These are phyloP conservation scores for Myripristis murdjan DNA, from an alignment of 2,797 vertebrate species.

Conservation along the genomic window DNA sequence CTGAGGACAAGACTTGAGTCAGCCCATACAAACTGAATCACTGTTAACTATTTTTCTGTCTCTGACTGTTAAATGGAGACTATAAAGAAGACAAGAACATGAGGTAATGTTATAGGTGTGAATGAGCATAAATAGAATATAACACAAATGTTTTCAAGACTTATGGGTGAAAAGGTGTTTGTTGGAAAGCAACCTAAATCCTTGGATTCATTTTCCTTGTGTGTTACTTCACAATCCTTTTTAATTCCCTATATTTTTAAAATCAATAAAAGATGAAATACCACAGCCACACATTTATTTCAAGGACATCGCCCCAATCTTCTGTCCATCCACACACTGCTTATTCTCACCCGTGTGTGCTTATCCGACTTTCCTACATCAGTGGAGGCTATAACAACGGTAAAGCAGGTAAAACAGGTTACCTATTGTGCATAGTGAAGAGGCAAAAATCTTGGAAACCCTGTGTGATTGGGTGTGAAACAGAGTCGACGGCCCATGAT, in stretches of 20 bases:
- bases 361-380: conserved; percentile 7
- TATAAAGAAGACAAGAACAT: not conserved
- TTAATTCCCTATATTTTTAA: not conserved
- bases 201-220: not conserved
- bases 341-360: not conserved
- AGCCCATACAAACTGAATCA: conserved; percentile 24
- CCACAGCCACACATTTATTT: not conserved
- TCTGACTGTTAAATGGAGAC: conserved; percentile 10
- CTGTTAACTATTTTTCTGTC: not conserved
- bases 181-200: not conserved
- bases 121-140: not conserved
- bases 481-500: not conserved
- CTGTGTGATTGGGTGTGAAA: not conserved
- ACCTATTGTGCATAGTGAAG: not conserved
- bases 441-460: not conserved
- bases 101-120: not conserved
- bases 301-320: not conserved
- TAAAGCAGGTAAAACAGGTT: not conserved
- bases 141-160: not conserved
- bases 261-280: conserved; percentile 13
- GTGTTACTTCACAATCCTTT: not conserved
- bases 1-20: conserved; percentile 31
- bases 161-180: not conserved
- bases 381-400: not conserved
- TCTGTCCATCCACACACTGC: conserved; percentile 5